Base-by-base conservation (phyloP, 2,113 vertebrate genomes). In the Camelus bactrianus region DNA sequence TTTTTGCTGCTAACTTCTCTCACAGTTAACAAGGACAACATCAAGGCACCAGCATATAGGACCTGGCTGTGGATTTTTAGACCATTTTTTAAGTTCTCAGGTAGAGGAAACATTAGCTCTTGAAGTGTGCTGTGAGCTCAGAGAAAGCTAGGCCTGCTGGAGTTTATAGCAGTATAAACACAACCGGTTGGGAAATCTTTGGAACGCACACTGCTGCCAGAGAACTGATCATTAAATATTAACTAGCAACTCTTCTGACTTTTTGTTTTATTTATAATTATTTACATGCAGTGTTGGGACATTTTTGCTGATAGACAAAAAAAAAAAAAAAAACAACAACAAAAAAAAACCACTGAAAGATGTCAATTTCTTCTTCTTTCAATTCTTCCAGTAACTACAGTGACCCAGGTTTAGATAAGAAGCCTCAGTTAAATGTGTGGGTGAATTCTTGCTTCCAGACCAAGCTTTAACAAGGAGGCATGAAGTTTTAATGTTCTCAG, bases 191-290 rank as follows among this genome's bases (percentile, higher is more conserved):
- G 73, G 67, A 86, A 96, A 95, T 70, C 81, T 82, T 77, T 76
- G 89, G 91, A 90, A 96, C 81, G 83, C 56, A 38, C 9, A 58
- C 69, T 76, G 38, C 67, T 93, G 91, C 64, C 94, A 87, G 56
- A 83, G 46, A 96, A 82, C 38, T 97, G 75, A 24, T 64, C 52
- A 93, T 94, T 96, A 85, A 97, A 97, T 89, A 94, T 93, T 96
- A 95, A 96, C 72, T 86, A 83, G 32, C 28, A 96, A 30, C 26
- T 96, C 48, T 93, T 95, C 81, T 89, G 46, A 67, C 30, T 79
- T 86, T 96, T 86, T 97, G 42, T 89, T 96, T 97, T 96, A 94
- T 95, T 97, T 87, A 91, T 96, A 90, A 97, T 89, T 94, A 93
- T 96, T 96, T 96, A 77, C 52, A 72, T 62, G 13, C 8, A 64